These are phyloP conservation scores for Camponotus vicinus DNA, from an alignment of 1,140 invertebrate species.

Conservation along the genomic window DNA sequence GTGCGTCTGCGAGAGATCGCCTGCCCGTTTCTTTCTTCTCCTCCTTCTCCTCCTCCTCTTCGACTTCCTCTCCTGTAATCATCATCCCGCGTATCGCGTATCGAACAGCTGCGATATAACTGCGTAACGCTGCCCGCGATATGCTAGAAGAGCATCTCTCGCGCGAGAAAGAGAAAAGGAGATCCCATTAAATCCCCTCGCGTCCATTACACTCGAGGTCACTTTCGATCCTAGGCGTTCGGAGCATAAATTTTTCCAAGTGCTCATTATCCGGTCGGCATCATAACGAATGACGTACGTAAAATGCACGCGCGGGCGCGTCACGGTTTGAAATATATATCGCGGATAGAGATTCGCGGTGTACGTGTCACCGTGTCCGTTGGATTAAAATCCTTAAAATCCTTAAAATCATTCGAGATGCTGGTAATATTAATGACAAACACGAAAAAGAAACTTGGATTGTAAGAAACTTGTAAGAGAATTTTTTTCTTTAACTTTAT, in stretches of 20 bases:
- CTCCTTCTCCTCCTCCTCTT: neutral
- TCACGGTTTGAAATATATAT: slow-evolving; percentile 20
- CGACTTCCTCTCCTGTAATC: slow-evolving; percentile 61
- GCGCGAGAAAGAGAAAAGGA: neutral
- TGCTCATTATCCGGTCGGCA: slow-evolving; percentile 43
- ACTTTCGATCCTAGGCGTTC: slow-evolving; percentile 53
- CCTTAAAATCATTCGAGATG: neutral
- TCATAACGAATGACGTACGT: slow-evolving; percentile 53
- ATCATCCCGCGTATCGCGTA: slow-evolving; percentile 51
- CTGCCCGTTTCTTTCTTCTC: slow-evolving; percentile 10
- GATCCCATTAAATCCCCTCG: slow-evolving; percentile 48
- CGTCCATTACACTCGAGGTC: slow-evolving; percentile 50
- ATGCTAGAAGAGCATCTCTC: neutral
- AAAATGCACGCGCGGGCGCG: slow-evolving; percentile 26
- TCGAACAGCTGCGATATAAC: slow-evolving; percentile 50
- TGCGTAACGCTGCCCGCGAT: slow-evolving; percentile 52
- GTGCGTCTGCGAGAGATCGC: neutral
- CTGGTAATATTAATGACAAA: slow-evolving; percentile 5
- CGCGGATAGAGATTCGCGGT: slow-evolving; percentile 5
- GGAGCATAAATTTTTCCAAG: slow-evolving; percentile 57
- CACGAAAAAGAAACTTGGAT: neutral
- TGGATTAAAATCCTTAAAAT: neutral
- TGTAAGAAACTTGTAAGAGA: neutral
- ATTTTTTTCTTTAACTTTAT: neutral
- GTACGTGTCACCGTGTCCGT: slow-evolving; percentile 26